Base-by-base conservation (phyloP, 2,797 vertebrate genomes). In the Telmatherina bonti region DNA sequence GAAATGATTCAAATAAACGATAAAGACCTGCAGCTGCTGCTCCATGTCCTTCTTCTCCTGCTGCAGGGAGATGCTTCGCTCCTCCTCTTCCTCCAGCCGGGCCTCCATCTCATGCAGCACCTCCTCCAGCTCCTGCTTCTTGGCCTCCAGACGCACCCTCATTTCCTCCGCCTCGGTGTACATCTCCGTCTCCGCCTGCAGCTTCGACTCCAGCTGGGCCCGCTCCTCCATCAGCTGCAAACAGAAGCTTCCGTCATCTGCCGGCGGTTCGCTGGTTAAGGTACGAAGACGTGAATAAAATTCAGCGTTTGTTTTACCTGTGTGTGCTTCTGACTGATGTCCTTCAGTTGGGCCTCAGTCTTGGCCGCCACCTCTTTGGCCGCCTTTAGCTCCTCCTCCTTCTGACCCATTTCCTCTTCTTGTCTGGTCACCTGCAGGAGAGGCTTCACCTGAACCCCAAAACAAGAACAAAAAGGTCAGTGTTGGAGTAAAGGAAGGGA, bases 81-180 rank as follows among this genome's bases (percentile, higher is more conserved):
- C 97, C 67, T 99, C 97, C 74, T 99, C 97, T 81, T 99, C 97
- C 91, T 99, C 97, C 74, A 99, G 93, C n/a, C 97, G 94, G 30
- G 95, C 92, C 89, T 99, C 97, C 96, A 99, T 97, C 91, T 99
- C 97, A 0, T 97, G 97, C 64, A 99, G 93, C 84, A 99, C 97
- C 91, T 99, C 97, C 88, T 99, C 97, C 85, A 99, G 92, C 92
- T 99, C 97, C 91, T 97, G 96, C 88, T 96, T 98, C 92, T 98
- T 99, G 71, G 96, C 93, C 10, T 95, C 96, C 83, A 99, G 90
- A 0, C 97, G 94, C 18, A 96, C 93, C 63, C 97, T 91, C 92
- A 97, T 96, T 92, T 99, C 97, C 88, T 99, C 97, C 0, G 97
- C 96, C 89, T 99, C 97, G 0, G 96, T 93, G 0, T 92, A 99